Percentiles rank a stretch among this genome's conserved stretches.
These are phyloP conservation scores for Drosophila hawaiiensis DNA, from an alignment of 2,888 invertebrate species.

Conservation along the genomic window DNA sequence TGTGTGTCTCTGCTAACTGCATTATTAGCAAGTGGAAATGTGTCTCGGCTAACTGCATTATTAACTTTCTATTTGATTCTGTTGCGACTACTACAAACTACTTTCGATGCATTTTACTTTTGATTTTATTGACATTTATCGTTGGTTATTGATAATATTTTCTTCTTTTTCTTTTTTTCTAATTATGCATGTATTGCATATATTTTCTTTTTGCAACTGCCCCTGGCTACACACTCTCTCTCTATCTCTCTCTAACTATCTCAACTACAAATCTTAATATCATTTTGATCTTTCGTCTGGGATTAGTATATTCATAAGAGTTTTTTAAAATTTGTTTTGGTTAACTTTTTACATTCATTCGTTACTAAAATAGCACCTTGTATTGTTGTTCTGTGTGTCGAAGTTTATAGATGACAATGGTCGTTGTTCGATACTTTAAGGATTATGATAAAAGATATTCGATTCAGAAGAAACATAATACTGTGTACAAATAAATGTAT, in stretches of 20 bases:
- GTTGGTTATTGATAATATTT: slow-evolving; percentile 68
- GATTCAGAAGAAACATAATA: slow-evolving; percentile 37
- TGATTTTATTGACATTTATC: slow-evolving; percentile 80
- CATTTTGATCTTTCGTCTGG: slow-evolving; percentile 51
- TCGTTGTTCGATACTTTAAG: slow-evolving; percentile 60
- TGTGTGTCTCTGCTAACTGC: background rate
- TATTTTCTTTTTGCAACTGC: slow-evolving; percentile 48
- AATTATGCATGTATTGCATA: slow-evolving; percentile 41
- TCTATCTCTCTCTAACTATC: slow-evolving; percentile 1
- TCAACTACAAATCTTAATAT: slow-evolving; percentile 48
- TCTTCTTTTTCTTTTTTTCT: slow-evolving; percentile 19
- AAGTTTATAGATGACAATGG: slow-evolving; percentile 66
- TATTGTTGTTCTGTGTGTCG: slow-evolving; percentile 68
- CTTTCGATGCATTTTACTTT: slow-evolving; percentile 78
- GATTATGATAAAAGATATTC: slow-evolving; percentile 35
- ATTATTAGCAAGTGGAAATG: background rate
- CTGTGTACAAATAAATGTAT: slow-evolving; percentile 35
- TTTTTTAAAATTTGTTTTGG: slow-evolving; percentile 47
- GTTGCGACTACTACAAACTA: slow-evolving; percentile 68
- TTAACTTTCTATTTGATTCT: slow-evolving; percentile 56
- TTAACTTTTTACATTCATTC: slow-evolving; percentile 50
- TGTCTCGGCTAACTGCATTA: slow-evolving; percentile 10
- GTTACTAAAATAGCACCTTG: slow-evolving; percentile 79
- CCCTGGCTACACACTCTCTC: slow-evolving; percentile 24
- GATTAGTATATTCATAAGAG: slow-evolving; percentile 53